Conservation (phyloP, 2,797 vertebrate species). For the Pempheris klunzingeri region DNA sequence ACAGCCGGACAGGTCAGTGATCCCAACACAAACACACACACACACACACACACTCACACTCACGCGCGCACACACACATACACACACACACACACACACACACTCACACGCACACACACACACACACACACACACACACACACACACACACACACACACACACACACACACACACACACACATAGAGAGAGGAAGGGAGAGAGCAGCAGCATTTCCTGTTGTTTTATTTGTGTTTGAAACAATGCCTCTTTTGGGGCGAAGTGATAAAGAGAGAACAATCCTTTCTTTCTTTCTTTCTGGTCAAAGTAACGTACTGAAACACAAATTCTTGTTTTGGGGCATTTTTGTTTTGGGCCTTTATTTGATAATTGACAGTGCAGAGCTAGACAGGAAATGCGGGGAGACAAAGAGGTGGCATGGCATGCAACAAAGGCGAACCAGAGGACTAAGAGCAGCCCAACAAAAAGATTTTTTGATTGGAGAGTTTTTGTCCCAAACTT, state of each 20-base stretch:
- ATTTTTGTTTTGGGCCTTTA: background rate
- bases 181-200: background rate
- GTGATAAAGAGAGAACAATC: constrained; percentile 22
- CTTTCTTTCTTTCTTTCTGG: constrained; percentile 13
- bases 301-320: background rate
- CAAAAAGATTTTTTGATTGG: background rate
- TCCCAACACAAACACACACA: constrained; percentile 17
- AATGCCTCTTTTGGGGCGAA: constrained; percentile 34
- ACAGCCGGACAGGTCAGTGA: constrained; percentile 95
- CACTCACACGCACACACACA: constrained; percentile 14
- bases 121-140: constrained; percentile 24
- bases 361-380: constrained; percentile 4
- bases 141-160: constrained; percentile 37
- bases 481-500: background rate
- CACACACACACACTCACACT: constrained; percentile 14
- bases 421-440: background rate
- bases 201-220: constrained; percentile 57
- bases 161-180: constrained; percentile 2
- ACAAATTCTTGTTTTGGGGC: background rate
- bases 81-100: constrained; percentile 1
- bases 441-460: no score
- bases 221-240: constrained; percentile 49
- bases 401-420: constrained; percentile 4
- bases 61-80: constrained; percentile 12
- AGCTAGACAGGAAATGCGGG: constrained; percentile 29